Evolutionary conservation across 2,113 vertebrate species (phyloP).

Genomic region (Oreochromis niloticus): DNA sequence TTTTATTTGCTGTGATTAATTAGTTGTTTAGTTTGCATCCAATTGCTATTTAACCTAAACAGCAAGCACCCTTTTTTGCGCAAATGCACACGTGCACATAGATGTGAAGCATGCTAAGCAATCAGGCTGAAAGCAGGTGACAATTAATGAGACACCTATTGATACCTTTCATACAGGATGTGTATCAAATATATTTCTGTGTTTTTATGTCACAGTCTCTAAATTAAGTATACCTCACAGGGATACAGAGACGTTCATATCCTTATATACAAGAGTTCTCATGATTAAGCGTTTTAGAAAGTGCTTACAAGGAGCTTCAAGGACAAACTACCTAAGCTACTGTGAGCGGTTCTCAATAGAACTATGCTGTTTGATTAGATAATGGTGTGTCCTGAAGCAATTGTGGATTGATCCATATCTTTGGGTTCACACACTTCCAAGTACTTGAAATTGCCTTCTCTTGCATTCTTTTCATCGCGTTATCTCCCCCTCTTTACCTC

Average conservation of each 20-base stretch:
- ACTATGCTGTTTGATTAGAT: constrained; percentile 45
- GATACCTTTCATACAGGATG: neutral
- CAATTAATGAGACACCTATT: constrained; percentile 53
- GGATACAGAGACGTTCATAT: neutral
- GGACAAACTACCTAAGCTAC: constrained; percentile 32
- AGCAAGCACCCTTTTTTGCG: neutral
- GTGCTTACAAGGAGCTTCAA: constrained; percentile 38
- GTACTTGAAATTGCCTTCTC: constrained; percentile 9
- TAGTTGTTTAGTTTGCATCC: constrained; percentile 15
- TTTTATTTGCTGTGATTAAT: constrained; percentile 39
- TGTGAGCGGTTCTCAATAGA: constrained; percentile 3
- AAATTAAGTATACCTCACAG: neutral
- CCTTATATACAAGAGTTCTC: neutral
- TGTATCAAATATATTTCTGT: neutral
- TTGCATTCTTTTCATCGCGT: neutral
- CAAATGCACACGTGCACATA: neutral
- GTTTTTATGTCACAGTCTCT: neutral
- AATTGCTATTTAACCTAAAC: constrained; percentile 1
- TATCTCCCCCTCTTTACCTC: neutral
- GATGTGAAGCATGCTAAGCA: constrained; percentile 28
- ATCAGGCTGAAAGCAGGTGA: constrained; percentile 31
- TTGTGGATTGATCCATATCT: constrained; percentile 43
- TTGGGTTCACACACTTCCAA: constrained; percentile 5
- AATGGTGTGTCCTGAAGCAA: constrained; percentile 37
- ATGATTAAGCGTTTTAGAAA: neutral